Conservation (phyloP, 2,888 invertebrate species). For the Drosophila multiciliata region DNA sequence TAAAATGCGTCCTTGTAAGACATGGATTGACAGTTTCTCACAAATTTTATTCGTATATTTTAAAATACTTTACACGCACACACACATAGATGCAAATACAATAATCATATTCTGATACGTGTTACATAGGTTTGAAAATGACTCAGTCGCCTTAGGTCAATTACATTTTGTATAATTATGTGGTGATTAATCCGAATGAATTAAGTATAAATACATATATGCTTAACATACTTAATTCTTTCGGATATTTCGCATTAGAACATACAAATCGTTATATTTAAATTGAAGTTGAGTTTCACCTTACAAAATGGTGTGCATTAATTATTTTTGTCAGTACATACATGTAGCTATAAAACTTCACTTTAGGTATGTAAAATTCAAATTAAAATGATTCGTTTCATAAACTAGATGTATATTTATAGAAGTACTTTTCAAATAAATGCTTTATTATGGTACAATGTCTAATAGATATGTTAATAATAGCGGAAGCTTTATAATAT, state of each 20-base stretch:
- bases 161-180: slow-evolving; percentile 19
- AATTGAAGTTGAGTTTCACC: slow-evolving; percentile 1
- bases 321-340: not conserved
- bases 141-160: slow-evolving; percentile 18
- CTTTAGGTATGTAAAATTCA: not conserved
- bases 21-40: slow-evolving; percentile 21
- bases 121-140: slow-evolving; percentile 38
- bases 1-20: not conserved
- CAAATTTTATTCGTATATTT: slow-evolving; percentile 60
- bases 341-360: slow-evolving; percentile 1
- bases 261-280: slow-evolving; percentile 14
- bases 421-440: slow-evolving; percentile 22
- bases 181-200: slow-evolving; percentile 14
- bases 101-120: slow-evolving; percentile 55
- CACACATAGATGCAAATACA: slow-evolving; percentile 67
- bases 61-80: slow-evolving; percentile 72
- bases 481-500: slow-evolving; percentile 38
- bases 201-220: not conserved
- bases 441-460: slow-evolving; percentile 24
- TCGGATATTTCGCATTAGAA: not conserved
- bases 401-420: slow-evolving; percentile 9
- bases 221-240: not conserved
- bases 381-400: slow-evolving; percentile 4
- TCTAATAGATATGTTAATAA: slow-evolving; percentile 51
- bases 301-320: slow-evolving; percentile 4